Conservation (phyloP, 2,797 vertebrate genomes). For the Ceyx erithaca region DNA sequence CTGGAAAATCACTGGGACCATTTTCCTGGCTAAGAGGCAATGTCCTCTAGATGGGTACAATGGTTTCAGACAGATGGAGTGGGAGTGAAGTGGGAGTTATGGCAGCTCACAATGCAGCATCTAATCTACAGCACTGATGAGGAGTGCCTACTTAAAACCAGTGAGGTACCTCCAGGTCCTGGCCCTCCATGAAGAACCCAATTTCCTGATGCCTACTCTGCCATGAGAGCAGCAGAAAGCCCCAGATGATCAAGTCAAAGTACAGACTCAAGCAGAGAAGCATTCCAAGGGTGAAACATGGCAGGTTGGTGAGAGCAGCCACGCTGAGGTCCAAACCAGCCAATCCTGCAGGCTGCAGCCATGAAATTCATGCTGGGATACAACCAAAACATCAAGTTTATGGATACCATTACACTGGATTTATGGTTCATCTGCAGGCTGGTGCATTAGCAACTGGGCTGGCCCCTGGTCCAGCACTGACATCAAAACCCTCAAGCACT, state of each 20-base stretch:
- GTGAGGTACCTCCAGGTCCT: background rate
- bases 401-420: background rate
- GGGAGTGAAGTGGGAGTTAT: background rate
- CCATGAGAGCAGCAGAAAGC: background rate
- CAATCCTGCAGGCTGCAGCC: background rate
- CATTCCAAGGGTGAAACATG: background rate
- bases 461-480: background rate
- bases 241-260: background rate
- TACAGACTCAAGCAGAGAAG: background rate
- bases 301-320: background rate
- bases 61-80: rapidly evolving
- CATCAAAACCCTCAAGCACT: background rate
- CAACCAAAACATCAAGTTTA: background rate
- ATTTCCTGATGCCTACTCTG: background rate
- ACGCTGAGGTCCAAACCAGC: background rate
- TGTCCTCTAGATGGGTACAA: background rate
- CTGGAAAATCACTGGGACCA: background rate
- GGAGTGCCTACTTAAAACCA: background rate
- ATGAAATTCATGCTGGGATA: background rate
- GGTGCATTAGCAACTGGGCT: background rate
- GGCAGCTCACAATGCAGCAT: background rate
- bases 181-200: rapidly evolving
- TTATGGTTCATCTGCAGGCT: background rate
- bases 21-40: background rate
- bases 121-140: background rate